A percentile compares a stretch with the other conserved stretches of the same genome.
Conservation (phyloP, 2,113 vertebrate genomes). For the Scalopus aquaticus region DNA sequence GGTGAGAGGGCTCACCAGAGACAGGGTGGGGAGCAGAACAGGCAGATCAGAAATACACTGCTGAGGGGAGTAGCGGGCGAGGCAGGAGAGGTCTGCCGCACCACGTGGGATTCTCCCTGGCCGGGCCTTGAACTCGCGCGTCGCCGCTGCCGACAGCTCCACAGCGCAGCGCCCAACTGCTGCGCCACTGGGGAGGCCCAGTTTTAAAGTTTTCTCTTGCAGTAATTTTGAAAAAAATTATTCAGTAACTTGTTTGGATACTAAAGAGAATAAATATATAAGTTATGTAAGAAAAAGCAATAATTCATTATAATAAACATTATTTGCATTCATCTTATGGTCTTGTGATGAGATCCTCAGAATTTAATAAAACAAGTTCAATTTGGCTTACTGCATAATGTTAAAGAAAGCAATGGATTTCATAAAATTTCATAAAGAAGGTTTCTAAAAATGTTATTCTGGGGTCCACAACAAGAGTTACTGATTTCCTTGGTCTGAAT, state of each 20-base stretch:
- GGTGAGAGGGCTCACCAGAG: too few species aligned
- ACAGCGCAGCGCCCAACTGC: too few species aligned
- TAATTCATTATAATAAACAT: not conserved
- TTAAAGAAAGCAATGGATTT: not conserved
- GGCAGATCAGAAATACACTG: too few species aligned
- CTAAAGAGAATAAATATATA: not conserved
- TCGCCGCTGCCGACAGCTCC: too few species aligned
- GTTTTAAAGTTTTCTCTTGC: not conserved
- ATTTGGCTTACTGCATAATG: not conserved
- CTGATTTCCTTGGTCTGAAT: not conserved
- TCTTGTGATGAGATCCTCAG: not conserved
- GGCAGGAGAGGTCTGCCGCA: too few species aligned
- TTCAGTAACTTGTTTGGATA: not conserved
- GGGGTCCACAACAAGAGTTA: not conserved
- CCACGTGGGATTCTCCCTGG: too few species aligned
- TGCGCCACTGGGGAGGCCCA: too few species aligned
- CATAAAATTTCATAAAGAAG: not conserved
- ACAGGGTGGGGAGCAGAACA: too few species aligned
- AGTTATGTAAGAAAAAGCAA: not conserved
- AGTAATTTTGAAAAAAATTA: not conserved
- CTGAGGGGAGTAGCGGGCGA: too few species aligned
- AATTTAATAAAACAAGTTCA: slow-evolving; percentile 28
- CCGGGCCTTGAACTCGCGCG: too few species aligned
- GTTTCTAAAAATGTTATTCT: not conserved
- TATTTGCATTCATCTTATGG: not conserved